phyloP scores from a whole-genome alignment of 2,797 vertebrate species.

The Acipenser oxyrinchus region DNA sequence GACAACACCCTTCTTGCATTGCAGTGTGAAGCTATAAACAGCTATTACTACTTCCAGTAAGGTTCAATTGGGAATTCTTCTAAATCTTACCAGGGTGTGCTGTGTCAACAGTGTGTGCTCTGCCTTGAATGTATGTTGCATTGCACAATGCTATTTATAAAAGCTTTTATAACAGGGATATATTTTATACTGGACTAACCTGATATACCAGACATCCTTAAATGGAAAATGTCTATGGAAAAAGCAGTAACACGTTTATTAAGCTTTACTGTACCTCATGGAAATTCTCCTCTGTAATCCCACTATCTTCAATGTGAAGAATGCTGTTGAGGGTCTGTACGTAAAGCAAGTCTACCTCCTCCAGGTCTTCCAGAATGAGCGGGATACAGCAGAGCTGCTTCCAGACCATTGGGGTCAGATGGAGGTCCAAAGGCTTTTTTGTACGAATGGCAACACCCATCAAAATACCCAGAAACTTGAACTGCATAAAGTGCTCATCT shows the following conservation, averaged over 20 bases:
- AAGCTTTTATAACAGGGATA: not conserved
- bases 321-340: constrained; percentile 79
- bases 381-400: constrained; percentile 77
- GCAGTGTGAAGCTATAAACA: too few relatives aligned
- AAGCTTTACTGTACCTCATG: constrained; percentile 52
- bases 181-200: too few relatives aligned
- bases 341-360: constrained; percentile 74
- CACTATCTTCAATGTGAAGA: constrained; percentile 83
- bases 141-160: not conserved
- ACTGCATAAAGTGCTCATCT: constrained; percentile 72
- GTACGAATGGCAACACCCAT: constrained; percentile 78
- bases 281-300: constrained; percentile 75
- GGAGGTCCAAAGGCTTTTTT: constrained; percentile 74
- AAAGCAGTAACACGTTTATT: too few relatives aligned
- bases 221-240: too few relatives aligned
- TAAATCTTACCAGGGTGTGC: constrained; percentile 34
- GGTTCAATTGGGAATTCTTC: constrained; percentile 19
- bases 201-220: too few relatives aligned
- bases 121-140: constrained; percentile 2
- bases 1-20: too few relatives aligned
- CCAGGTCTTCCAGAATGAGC: constrained; percentile 67
- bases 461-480: constrained; percentile 73
- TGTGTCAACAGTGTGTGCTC: constrained; percentile 29
- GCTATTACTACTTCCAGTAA: too few relatives aligned
- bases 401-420: constrained; percentile 73